Percentiles rank a stretch among this genome's conserved stretches.
phyloP scores from a whole-genome alignment of 2,797 vertebrate genomes.

The Myotis pilosus region DNA sequence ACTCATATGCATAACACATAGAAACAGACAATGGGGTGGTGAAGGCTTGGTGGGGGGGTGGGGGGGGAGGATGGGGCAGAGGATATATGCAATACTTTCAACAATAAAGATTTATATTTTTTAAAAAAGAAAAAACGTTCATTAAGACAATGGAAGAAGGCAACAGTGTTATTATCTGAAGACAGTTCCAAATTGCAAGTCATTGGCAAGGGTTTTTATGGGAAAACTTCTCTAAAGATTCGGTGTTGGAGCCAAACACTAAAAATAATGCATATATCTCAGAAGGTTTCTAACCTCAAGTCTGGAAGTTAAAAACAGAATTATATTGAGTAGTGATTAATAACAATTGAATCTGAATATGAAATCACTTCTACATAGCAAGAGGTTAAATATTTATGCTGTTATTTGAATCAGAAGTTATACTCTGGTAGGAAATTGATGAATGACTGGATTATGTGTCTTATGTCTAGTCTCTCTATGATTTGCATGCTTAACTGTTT shows the following conservation, averaged over 20 bases:
- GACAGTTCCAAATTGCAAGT: background rate
- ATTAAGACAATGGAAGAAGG: background rate
- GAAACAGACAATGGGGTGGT: too few relatives aligned
- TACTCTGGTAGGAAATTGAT: constrained; percentile 12
- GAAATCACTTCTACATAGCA: background rate
- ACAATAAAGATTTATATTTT: too few relatives aligned
- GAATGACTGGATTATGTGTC: constrained; percentile 15
- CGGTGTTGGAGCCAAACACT: background rate
- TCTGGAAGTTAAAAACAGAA: constrained; percentile 26
- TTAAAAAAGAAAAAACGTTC: background rate
- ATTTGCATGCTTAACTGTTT: background rate
- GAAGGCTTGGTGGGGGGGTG: too few relatives aligned
- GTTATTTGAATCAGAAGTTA: constrained; percentile 39
- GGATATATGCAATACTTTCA: too few relatives aligned
- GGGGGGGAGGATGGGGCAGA: too few relatives aligned
- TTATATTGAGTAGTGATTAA: constrained; percentile 35
- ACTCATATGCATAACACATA: too few relatives aligned
- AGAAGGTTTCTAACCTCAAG: background rate
- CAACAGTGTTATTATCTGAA: background rate
- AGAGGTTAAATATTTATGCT: constrained; percentile 54
- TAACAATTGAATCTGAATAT: background rate
- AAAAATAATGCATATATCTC: background rate
- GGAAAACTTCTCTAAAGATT: background rate
- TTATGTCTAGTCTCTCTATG: constrained; percentile 2
- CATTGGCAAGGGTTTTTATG: background rate